Conservation (phyloP, 2,888 invertebrate genomes). For the Aporophyla nigra region DNA sequence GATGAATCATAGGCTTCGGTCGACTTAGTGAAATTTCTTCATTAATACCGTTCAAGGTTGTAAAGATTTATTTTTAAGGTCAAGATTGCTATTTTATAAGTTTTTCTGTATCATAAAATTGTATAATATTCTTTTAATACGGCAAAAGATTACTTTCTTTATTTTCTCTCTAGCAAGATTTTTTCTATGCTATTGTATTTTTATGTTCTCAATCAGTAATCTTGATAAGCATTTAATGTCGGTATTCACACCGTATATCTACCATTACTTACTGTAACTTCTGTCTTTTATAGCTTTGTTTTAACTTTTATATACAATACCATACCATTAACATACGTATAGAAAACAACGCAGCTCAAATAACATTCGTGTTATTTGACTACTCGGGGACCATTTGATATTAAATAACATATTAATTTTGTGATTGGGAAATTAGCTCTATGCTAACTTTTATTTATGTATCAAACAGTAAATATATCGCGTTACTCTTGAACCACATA, state of each 20-base stretch:
- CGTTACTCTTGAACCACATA: background rate
- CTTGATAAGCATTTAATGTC: slow-evolving; percentile 39
- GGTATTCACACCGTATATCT: background rate
- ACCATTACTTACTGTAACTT: slow-evolving; percentile 16
- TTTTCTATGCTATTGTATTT: slow-evolving; percentile 9
- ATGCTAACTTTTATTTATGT: background rate
- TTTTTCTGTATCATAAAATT: background rate
- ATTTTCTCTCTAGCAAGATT: background rate
- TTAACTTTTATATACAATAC: background rate
- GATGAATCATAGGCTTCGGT: slow-evolving; percentile 71
- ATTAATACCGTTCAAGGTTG: slow-evolving; percentile 66
- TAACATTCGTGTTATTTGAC: background rate
- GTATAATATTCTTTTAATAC: background rate
- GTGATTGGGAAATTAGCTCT: background rate
- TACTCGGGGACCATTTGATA: background rate
- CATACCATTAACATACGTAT: background rate
- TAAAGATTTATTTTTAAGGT: slow-evolving; percentile 53
- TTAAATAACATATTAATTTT: background rate
- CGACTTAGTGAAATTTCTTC: slow-evolving; percentile 72
- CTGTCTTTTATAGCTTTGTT: background rate
- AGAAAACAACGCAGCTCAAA: background rate
- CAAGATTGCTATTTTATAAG: slow-evolving; percentile 29
- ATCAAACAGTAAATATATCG: background rate
- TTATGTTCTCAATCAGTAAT: slow-evolving; percentile 40
- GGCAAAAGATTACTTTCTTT: background rate